Conservation (phyloP, 2,888 invertebrate species). For the Heliconius hortense region DNA sequence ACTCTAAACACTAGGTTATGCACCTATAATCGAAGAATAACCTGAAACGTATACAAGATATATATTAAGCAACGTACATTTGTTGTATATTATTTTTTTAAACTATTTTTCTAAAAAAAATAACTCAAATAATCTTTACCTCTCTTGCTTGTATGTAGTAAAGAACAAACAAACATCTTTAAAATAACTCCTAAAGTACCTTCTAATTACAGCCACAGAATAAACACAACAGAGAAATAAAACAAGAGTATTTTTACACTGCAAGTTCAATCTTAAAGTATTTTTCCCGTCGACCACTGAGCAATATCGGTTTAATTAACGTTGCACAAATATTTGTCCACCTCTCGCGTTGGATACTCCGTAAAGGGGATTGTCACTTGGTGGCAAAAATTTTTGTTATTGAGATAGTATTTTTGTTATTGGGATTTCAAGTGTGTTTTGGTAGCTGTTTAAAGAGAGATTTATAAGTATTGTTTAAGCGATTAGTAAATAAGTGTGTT, state of each 20-base stretch:
- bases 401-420: constrained; percentile 9
- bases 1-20: too few species aligned
- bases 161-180: not conserved
- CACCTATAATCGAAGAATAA: too few species aligned
- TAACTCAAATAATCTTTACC: not conserved
- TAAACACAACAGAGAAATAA: constrained; percentile 28
- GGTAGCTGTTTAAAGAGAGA: not conserved
- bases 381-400: constrained; percentile 9
- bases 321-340: constrained; percentile 58
- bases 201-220: constrained; percentile 3
- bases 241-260: constrained; percentile 25
- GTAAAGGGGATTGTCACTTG: constrained; percentile 32
- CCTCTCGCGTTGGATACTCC: constrained; percentile 47
- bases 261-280: constrained; percentile 32
- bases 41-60: too few species aligned
- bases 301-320: constrained; percentile 68
- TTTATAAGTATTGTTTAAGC: not conserved
- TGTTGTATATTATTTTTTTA: too few species aligned
- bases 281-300: constrained; percentile 33
- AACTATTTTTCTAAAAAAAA: too few species aligned
- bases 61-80: too few species aligned
- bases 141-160: not conserved
- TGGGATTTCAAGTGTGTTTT: not conserved
- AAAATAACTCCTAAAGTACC: not conserved
- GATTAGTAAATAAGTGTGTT: not conserved